A percentile compares a stretch with the other conserved stretches of the same genome.
Conservation (phyloP, 2,113 vertebrate species). For the Sinosuthora webbiana region DNA sequence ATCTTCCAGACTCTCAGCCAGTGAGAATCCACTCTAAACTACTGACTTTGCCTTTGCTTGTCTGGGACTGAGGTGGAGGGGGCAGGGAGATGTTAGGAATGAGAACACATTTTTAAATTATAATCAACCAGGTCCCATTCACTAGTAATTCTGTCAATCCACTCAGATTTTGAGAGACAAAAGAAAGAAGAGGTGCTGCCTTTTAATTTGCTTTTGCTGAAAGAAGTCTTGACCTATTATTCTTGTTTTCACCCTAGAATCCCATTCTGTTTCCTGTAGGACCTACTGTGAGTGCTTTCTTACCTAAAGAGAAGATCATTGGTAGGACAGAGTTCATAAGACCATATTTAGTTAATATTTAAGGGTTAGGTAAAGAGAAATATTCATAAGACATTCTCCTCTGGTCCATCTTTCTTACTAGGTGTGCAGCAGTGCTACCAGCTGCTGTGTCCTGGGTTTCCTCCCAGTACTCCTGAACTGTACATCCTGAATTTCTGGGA, state of each 20-base stretch:
- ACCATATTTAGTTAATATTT: background rate
- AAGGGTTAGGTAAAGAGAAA: background rate
- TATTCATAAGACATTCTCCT: background rate
- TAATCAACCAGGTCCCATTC: background rate
- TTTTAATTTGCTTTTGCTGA: background rate
- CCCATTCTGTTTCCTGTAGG: background rate
- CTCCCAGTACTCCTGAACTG: background rate
- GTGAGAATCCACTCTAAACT: background rate
- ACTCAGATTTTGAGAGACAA: background rate
- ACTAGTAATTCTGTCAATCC: background rate
- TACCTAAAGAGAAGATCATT: background rate
- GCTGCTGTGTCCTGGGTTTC: background rate
- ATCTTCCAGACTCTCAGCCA: background rate
- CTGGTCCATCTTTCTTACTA: background rate
- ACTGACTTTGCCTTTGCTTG: background rate
- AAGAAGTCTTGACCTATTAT: background rate
- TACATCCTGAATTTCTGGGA: background rate
- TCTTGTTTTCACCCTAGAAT: background rate
- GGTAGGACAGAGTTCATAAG: background rate
- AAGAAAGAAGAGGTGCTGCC: background rate
- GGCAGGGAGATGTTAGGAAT: background rate
- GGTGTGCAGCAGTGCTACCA: background rate
- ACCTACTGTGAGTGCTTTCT: background rate
- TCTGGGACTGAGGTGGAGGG: fast-evolving
- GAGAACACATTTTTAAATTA: background rate